Base-by-base conservation (phyloP, 2,888 invertebrate species). In the Agrochola macilenta region DNA sequence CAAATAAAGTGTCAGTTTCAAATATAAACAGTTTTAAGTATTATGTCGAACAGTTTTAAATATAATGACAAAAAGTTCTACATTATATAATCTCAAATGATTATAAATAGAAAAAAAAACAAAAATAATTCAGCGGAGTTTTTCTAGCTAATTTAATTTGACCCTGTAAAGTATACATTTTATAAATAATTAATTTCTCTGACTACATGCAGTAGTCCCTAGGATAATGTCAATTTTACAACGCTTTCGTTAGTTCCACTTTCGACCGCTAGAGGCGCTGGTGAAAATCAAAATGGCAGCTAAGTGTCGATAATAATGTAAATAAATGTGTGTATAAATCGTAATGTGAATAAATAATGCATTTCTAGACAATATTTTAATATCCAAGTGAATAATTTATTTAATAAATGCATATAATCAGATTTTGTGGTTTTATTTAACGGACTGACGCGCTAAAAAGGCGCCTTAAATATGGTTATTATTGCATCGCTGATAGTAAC, bases 301-400 rank as follows among this genome's bases (percentile, higher is more conserved):
- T 65, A 58, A 39, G 5, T 54, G 39, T 77, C 23, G 2, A 30
- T 77, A 54, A 23, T 76, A 76, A 26, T 82, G 82, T 80, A 77
- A 66, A 70, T 80, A 77, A 43, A 12, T 54, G 52, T 82, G 64
- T 69, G 76, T 80, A 66, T 35, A 64, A 61, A 76, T 49, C 0
- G 54, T 82, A 57, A 52, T 73, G 72, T 78, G 68, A 74, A 83
- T 69, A 79, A 66, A 69, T 23, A 75, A 63, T 75, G 85, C 82
- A 84, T 86, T 87, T 87, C 52, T 87, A 85, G 85, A 83, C 39
- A 65, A 71, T 87, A 87, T 85, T 87, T 87, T 85, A 85, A 17
- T 76, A 82, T 81, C 14, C n/a, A 69, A 85, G 73, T 72, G 69
- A 83, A 39, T 81, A 81, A 87, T 78, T 88, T 82, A 79, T 83